Conservation (phyloP, 2,888 invertebrate genomes). For the Drosophila rellima region DNA sequence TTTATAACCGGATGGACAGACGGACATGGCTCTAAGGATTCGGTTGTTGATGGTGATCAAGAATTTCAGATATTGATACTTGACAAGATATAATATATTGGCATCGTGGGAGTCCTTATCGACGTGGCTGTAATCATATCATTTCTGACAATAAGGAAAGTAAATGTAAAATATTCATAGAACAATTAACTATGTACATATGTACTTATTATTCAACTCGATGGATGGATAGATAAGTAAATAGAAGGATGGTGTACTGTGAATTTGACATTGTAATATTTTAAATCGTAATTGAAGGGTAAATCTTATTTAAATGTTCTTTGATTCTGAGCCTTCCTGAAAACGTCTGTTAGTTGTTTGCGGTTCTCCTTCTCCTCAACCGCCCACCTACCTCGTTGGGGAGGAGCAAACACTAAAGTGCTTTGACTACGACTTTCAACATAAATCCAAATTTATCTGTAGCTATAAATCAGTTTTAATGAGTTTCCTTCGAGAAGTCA, state of each 20-base stretch:
- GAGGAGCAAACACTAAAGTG: slow-evolving; percentile 8
- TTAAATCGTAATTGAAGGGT: slow-evolving; percentile 76
- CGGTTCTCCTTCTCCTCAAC: not conserved
- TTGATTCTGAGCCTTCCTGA: slow-evolving; percentile 27
- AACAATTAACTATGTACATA: slow-evolving; percentile 23
- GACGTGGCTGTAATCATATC: slow-evolving; percentile 53
- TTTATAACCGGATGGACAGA: no score
- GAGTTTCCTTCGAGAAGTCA: slow-evolving; percentile 53
- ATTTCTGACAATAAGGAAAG: slow-evolving; percentile 35
- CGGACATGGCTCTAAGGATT: no score
- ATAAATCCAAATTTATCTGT: slow-evolving; percentile 77
- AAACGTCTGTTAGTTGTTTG: slow-evolving; percentile 2
- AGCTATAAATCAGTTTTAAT: slow-evolving; percentile 78
- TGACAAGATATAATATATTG: not conserved
- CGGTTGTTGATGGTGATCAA: not conserved
- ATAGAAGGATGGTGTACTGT: slow-evolving; percentile 19
- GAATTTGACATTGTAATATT: slow-evolving; percentile 67
- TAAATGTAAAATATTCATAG: slow-evolving; percentile 26
- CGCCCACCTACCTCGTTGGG: not conserved
- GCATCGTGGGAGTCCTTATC: slow-evolving; percentile 18
- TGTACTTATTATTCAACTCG: slow-evolving; percentile 8
- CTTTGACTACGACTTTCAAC: slow-evolving; percentile 41
- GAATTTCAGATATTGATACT: not conserved
- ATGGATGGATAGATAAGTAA: not conserved
- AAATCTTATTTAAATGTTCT: slow-evolving; percentile 71